Percentiles rank a stretch among this genome's conserved stretches.
Conservation (phyloP, 2,888 invertebrate species). For the Metalampra italica region DNA sequence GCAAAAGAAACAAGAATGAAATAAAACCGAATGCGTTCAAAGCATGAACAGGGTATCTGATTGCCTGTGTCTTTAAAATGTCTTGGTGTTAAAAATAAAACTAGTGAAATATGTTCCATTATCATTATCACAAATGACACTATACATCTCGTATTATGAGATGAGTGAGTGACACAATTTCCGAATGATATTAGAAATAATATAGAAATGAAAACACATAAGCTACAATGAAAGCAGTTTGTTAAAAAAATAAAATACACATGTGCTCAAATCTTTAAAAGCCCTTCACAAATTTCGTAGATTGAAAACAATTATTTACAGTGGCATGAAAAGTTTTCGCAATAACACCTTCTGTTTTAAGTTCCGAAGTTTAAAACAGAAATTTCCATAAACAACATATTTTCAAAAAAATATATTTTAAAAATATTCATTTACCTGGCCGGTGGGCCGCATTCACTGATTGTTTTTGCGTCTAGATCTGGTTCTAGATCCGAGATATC, state of each 20-base stretch:
- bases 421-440: slow-evolving; percentile 72
- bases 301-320: neutral
- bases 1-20: slow-evolving; percentile 33
- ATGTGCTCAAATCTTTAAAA: slow-evolving; percentile 11
- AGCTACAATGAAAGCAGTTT: slow-evolving; percentile 75
- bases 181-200: slow-evolving; percentile 3
- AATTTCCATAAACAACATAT: neutral
- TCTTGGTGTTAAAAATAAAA: neutral
- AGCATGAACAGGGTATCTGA: slow-evolving; percentile 22
- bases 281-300: neutral
- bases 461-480: slow-evolving; percentile 54
- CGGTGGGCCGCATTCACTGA: slow-evolving; percentile 81
- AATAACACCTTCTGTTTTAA: too few relatives aligned
- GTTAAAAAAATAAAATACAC: slow-evolving; percentile 30
- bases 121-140: too few relatives aligned
- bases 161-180: neutral
- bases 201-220: slow-evolving; percentile 38
- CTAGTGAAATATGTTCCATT: neutral
- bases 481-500: slow-evolving; percentile 80
- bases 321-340: neutral
- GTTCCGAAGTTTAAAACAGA: too few relatives aligned
- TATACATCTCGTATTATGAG: neutral
- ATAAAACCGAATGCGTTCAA: slow-evolving; percentile 37
- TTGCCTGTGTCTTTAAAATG: neutral
- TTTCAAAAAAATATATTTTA: neutral